phyloP scores from a whole-genome alignment of 1,140 invertebrate genomes.

The Saxidomus purpurata region DNA sequence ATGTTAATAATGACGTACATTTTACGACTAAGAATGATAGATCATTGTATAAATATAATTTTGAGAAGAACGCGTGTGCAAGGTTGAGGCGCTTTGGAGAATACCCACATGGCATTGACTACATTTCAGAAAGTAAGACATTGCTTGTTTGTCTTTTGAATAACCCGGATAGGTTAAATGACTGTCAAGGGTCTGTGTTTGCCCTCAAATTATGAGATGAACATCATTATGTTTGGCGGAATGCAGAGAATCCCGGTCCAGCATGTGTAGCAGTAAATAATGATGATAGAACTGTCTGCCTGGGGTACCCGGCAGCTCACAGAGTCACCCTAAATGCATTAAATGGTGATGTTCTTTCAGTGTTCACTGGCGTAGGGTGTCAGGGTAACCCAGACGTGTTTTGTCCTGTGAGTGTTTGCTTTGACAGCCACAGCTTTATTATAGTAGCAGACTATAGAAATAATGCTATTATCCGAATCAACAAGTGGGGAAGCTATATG shows the following conservation, averaged over 20 bases:
- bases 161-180: background rate
- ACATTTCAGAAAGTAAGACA: background rate
- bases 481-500: background rate
- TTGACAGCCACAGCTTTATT: background rate
- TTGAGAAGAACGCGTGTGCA: background rate
- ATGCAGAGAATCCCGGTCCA: background rate
- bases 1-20: background rate
- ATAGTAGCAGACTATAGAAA: background rate
- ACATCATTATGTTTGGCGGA: background rate
- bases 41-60: background rate
- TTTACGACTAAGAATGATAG: background rate
- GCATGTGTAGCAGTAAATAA: background rate
- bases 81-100: background rate
- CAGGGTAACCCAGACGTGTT: background rate
- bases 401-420: conserved; percentile 3
- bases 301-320: background rate
- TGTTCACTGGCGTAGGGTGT: background rate
- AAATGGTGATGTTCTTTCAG: background rate
- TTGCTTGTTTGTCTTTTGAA: background rate
- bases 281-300: background rate
- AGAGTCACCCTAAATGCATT: background rate
- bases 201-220: background rate
- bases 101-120: background rate
- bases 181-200: background rate
- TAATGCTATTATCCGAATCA: background rate